A percentile compares a stretch with the other conserved stretches of the same genome.
Conservation (phyloP, 2,888 invertebrate genomes). For the Drosophila hawaiiensis region DNA sequence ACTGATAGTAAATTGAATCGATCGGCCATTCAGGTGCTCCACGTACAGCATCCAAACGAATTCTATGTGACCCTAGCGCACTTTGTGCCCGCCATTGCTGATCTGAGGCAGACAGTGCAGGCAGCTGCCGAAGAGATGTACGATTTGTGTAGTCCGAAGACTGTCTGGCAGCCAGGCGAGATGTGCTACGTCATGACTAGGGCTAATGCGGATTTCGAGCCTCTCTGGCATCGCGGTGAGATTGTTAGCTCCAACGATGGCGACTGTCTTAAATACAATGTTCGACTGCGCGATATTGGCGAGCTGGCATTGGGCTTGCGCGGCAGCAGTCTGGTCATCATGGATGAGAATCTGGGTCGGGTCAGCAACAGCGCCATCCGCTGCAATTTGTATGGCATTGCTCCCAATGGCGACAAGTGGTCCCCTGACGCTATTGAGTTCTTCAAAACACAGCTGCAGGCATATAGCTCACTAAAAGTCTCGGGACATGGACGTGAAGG, state of each 20-base stretch:
- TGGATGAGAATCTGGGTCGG: slow-evolving; percentile 86
- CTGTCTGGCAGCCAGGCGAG: slow-evolving; percentile 86
- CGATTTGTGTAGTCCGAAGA: background rate
- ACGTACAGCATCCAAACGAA: slow-evolving; percentile 87
- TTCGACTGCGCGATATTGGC: slow-evolving; percentile 89
- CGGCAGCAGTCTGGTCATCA: slow-evolving; percentile 85
- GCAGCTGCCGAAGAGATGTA: slow-evolving; percentile 24
- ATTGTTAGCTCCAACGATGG: slow-evolving; percentile 7
- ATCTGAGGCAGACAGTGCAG: slow-evolving; percentile 87
- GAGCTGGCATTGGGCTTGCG: slow-evolving; percentile 84
- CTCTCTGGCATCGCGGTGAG: slow-evolving; percentile 87
- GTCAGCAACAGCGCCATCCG: slow-evolving; percentile 88
- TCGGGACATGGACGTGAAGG: slow-evolving; percentile 52
- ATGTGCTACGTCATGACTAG: slow-evolving; percentile 86
- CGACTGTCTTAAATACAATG: slow-evolving; percentile 66
- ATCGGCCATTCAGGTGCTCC: slow-evolving; percentile 84
- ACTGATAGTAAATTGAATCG: slow-evolving; percentile 43
- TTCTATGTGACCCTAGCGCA: slow-evolving; percentile 87
- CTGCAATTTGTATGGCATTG: slow-evolving; percentile 90
- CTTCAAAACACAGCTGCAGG: slow-evolving; percentile 86
- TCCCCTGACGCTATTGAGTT: slow-evolving; percentile 86
- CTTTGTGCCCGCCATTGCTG: slow-evolving; percentile 85
- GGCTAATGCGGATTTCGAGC: slow-evolving; percentile 44
- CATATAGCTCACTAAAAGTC: slow-evolving; percentile 84
- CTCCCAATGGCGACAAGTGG: slow-evolving; percentile 88